A percentile compares a stretch with the other conserved stretches of the same genome.
Evolutionary conservation across 2,888 invertebrate species (phyloP).

Genomic region (Spisula subtruncata): DNA sequence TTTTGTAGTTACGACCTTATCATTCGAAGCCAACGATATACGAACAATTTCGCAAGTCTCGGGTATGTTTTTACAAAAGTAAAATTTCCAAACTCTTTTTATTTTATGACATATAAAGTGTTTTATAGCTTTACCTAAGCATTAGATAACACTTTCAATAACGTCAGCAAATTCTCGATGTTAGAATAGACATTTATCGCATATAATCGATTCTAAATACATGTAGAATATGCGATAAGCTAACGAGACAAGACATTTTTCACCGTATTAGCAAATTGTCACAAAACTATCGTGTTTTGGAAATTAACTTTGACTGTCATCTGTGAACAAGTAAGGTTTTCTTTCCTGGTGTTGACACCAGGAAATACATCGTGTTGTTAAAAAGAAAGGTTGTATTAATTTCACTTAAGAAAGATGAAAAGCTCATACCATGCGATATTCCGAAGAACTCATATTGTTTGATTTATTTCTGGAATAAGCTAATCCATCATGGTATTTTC

Average conservation of each 20-base stretch:
- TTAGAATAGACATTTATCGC: too few relatives aligned
- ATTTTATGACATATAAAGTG: too few relatives aligned
- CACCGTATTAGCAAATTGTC: not conserved
- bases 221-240: not conserved
- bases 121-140: too few relatives aligned
- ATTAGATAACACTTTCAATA: too few relatives aligned
- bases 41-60: too few relatives aligned
- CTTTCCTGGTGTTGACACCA: not conserved
- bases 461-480: not conserved
- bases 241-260: not conserved
- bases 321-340: not conserved
- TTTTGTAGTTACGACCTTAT: too few relatives aligned
- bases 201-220: too few relatives aligned
- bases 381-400: not conserved
- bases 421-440: not conserved
- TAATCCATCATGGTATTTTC: not conserved
- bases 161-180: too few relatives aligned
- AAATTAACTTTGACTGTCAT: not conserved
- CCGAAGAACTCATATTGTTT: slow-evolving; percentile 7
- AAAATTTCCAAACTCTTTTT: too few relatives aligned
- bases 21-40: too few relatives aligned
- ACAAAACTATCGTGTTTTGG: slow-evolving; percentile 11
- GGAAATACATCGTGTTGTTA: not conserved
- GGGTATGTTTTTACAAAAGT: too few relatives aligned
- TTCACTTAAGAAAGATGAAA: not conserved